Evolutionary conservation across 2,888 invertebrate genomes (phyloP).

Genomic region (Scaptomyza cyrtandrae): DNA sequence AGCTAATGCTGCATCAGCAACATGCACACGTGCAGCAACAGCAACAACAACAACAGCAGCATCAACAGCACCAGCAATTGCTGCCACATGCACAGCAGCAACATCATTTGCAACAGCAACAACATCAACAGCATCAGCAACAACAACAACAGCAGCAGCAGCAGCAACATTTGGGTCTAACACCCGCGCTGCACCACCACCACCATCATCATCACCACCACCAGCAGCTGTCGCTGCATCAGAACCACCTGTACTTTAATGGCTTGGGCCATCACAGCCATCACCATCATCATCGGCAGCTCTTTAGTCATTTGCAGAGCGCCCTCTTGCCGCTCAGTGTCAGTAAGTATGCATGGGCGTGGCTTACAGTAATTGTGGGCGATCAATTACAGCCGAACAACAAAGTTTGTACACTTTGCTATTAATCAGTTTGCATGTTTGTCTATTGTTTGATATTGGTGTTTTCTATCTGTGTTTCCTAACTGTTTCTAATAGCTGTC

Average conservation of each 20-base stretch:
- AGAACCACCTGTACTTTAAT: slow-evolving; percentile 80
- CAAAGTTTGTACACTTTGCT: slow-evolving; percentile 56
- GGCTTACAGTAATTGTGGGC: slow-evolving; percentile 7
- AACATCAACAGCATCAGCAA: slow-evolving; percentile 43
- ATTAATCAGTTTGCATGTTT: slow-evolving; percentile 49
- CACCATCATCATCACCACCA: slow-evolving; percentile 74
- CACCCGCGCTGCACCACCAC: slow-evolving; percentile 48
- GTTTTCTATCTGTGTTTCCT: background rate
- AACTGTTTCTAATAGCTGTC: slow-evolving; percentile 3
- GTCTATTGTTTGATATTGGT: slow-evolving; percentile 25
- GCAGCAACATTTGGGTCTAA: slow-evolving; percentile 41
- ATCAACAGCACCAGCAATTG: slow-evolving; percentile 41
- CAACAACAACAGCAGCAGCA: slow-evolving; percentile 49
- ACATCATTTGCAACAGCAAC: slow-evolving; percentile 57
- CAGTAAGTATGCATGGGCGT: slow-evolving; percentile 82
- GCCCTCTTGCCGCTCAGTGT: slow-evolving; percentile 84
- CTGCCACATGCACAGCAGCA: slow-evolving; percentile 31
- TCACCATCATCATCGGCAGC: slow-evolving; percentile 83
- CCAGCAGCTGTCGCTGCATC: slow-evolving; percentile 74
- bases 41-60: slow-evolving; percentile 31
- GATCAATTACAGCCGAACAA: slow-evolving; percentile 7
- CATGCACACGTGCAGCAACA: slow-evolving; percentile 40
- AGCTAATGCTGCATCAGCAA: slow-evolving; percentile 56
- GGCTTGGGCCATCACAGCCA: slow-evolving; percentile 82
- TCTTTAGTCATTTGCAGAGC: slow-evolving; percentile 84